Evolutionary conservation across 1,140 invertebrate genomes (phyloP), one percentile per base, ranked within the genome.

Genomic region (Achatina immaculata): DNA sequence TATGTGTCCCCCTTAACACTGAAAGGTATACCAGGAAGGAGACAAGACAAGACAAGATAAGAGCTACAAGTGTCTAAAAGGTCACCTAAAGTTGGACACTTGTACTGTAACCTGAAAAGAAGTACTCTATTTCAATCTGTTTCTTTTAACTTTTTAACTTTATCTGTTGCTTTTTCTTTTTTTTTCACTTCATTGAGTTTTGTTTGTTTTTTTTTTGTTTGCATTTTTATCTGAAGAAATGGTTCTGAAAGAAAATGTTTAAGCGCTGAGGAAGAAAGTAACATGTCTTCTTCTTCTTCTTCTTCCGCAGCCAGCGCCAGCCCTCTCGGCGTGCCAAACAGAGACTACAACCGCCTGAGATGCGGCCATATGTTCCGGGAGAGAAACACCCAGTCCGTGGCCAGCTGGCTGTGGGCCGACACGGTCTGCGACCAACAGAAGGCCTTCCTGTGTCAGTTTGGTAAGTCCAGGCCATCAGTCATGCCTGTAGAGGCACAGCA

Each of bases 311-410:
- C 42, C 1, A 73, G 71, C 28, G 71, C 71, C 42, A 19, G 34
- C 24, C 43, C 48, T 2, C 14, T 11, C 19, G 3, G 1, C 1
- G 28, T 34, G 0, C 58, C 43, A 1, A 6, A 34, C n/a, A 45
- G 45, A 28, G 51, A 76, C 51, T 76, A 55, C 36, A 76, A 76
- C 48, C 74, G 45, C 0, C 16, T 48, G 6, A 76, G 51, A n/a
- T 76, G 74, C 62, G 74, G 74, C 21, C 74, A 76, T 51, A 76
- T 76, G 74, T 4, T 62, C n/a, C 34, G 74, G 28, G 51, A 76
- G 31, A 42, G 31, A 34, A 38, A 2, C 19, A 11, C 19, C 24
- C 2, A 2, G 14, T 55, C 34, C 3, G 34, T 2, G 7, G 4
- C 28, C 1, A 51, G 16, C 7, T 76, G 55, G 51, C 31, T 36